Evolutionary conservation across 2,888 invertebrate genomes (phyloP).

Genomic region (Lissonota sp.): DNA sequence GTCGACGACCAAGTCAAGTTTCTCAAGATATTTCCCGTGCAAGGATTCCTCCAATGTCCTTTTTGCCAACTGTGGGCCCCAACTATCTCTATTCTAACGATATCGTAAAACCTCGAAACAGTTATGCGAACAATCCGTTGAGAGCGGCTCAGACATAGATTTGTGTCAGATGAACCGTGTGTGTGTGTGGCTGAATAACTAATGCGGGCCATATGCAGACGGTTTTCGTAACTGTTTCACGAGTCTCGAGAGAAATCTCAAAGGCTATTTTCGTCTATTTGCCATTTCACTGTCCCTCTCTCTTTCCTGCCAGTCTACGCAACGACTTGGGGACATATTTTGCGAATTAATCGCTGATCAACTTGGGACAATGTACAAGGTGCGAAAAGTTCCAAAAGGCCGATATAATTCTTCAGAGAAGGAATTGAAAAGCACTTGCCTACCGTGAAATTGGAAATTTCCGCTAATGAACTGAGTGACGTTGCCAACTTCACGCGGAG

Average conservation of each 20-base stretch:
- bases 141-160: no score
- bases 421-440: neutral
- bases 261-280: constrained; percentile 49
- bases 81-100: constrained; percentile 26
- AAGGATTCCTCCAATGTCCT: constrained; percentile 37
- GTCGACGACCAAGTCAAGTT: constrained; percentile 32
- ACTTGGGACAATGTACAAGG: constrained; percentile 2
- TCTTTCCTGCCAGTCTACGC: constrained; percentile 25
- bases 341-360: constrained; percentile 15
- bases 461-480: neutral
- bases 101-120: neutral
- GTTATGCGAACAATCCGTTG: constrained; percentile 10
- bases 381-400: no score
- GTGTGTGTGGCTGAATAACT: constrained; percentile 14
- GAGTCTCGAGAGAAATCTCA: constrained; percentile 43
- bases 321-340: constrained; percentile 30
- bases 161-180: neutral
- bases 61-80: neutral
- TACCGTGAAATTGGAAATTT: neutral
- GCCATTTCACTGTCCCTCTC: constrained; percentile 3
- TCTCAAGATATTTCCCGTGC: constrained; percentile 32
- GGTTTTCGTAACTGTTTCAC: constrained; percentile 37
- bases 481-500: neutral
- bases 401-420: no score
- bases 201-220: constrained; percentile 29